These are phyloP conservation scores for Pachypsylla venusta DNA, from an alignment of 1,140 invertebrate genomes.

Conservation along the genomic window DNA sequence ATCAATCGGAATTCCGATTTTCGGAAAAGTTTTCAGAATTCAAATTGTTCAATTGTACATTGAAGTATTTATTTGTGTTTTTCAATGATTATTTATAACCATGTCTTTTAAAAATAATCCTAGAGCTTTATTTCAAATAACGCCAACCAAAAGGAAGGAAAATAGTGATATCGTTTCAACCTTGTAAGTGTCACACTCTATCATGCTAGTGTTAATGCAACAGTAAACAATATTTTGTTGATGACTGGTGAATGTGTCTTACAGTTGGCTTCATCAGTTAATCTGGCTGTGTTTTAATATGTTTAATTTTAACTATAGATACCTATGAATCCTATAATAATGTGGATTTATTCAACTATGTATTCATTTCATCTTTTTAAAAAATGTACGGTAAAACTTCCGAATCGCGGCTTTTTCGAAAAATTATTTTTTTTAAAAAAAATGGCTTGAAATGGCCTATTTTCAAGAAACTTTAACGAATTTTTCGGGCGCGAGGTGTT, in stretches of 20 bases:
- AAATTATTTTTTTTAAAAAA: too few relatives aligned
- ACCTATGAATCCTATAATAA: not conserved
- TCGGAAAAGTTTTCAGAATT: too few relatives aligned
- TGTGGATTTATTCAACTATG: not conserved
- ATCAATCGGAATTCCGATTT: too few relatives aligned
- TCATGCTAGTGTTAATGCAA: not conserved
- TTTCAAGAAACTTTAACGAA: too few relatives aligned
- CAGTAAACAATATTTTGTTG: not conserved
- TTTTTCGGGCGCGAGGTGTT: too few relatives aligned
- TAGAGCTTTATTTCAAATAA: not conserved
- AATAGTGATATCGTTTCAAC: not conserved
- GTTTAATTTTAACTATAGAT: not conserved
- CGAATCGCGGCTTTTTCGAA: too few relatives aligned
- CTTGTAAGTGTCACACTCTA: slow-evolving; percentile 4
- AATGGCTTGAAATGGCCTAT: too few relatives aligned
- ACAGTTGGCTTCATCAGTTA: not conserved
- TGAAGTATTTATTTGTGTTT: too few relatives aligned
- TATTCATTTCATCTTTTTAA: not conserved
- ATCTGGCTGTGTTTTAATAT: not conserved
- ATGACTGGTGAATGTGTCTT: not conserved
- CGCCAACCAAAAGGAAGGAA: not conserved
- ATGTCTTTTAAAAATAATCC: not conserved
- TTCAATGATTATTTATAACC: too few relatives aligned
- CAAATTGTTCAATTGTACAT: too few relatives aligned
- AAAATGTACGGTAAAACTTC: too few relatives aligned